phyloP scores from a whole-genome alignment of 2,797 vertebrate species.

The Lophius americanus region DNA sequence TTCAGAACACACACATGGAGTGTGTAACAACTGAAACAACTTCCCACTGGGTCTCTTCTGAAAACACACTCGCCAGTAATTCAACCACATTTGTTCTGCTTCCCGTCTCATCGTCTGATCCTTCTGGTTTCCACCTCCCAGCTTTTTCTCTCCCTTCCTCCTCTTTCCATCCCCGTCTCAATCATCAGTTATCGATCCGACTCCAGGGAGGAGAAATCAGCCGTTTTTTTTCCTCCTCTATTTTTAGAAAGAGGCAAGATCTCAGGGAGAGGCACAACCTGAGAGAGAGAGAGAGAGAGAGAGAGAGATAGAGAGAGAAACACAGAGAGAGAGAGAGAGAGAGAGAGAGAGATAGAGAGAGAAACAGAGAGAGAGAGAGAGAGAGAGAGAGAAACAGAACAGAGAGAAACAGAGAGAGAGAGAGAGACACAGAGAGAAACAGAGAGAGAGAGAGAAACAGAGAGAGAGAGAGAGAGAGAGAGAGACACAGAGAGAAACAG shows the following conservation, averaged over 20 bases:
- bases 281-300: slow-evolving; percentile 9
- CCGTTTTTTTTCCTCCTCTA: slow-evolving; percentile 42
- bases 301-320: too few species aligned
- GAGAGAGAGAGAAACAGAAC: too few species aligned
- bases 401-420: too few species aligned
- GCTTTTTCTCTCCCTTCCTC: slow-evolving; percentile 13
- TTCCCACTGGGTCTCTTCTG: slow-evolving; percentile 19
- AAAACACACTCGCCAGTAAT: slow-evolving; percentile 14
- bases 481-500: too few species aligned
- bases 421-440: neutral
- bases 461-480: slow-evolving; percentile 7
- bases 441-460: slow-evolving; percentile 4
- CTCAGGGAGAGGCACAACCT: slow-evolving; percentile 29
- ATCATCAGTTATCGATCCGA: slow-evolving; percentile 69
- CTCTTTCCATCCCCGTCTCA: slow-evolving; percentile 25
- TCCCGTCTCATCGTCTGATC: neutral
- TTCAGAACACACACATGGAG: slow-evolving; percentile 25
- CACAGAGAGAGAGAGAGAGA: slow-evolving; percentile 14
- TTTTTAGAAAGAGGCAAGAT: slow-evolving; percentile 57
- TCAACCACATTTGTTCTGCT: neutral
- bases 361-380: slow-evolving; percentile 17
- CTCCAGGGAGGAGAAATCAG: slow-evolving; percentile 54
- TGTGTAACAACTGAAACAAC: neutral
- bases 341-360: too few species aligned
- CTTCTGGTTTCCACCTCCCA: neutral